A percentile compares a stretch with the other conserved stretches of the same genome.
These are phyloP conservation scores for Ptycholaimellus sp. DNA, from an alignment of 2,888 invertebrate genomes.

Conservation along the genomic window DNA sequence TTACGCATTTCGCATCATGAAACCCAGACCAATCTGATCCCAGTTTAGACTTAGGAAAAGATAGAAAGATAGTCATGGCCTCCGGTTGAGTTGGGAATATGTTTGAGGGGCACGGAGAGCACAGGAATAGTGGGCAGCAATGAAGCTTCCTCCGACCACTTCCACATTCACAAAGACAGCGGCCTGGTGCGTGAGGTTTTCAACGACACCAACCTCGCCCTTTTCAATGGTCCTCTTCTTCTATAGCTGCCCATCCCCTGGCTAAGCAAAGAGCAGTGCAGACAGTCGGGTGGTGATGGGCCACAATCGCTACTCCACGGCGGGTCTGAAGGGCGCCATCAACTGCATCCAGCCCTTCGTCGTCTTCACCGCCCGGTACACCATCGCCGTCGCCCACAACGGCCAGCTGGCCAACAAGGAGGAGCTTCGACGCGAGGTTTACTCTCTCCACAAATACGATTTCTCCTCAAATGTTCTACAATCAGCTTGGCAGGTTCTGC, in stretches of 20 bases:
- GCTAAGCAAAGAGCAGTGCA: too few relatives aligned
- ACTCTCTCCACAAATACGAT: conserved; percentile 29
- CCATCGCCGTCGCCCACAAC: conserved; percentile 76
- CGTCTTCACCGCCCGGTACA: conserved; percentile 78
- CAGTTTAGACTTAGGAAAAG: too few relatives aligned
- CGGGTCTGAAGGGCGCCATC: conserved; percentile 73
- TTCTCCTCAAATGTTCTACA: neutral
- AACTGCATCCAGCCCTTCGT: conserved; percentile 86
- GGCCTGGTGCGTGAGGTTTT: conserved; percentile 78
- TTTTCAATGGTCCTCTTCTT: conserved; percentile 4
- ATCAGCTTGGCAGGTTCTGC: conserved; percentile 44
- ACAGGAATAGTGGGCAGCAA: conserved; percentile 73
- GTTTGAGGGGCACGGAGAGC: conserved; percentile 72
- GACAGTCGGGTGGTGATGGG: conserved; percentile 60
- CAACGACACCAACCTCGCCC: conserved; percentile 30
- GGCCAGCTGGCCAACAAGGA: conserved; percentile 82
- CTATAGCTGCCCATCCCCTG: too few relatives aligned
- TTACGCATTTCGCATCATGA: too few relatives aligned
- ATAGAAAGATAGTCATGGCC: too few relatives aligned
- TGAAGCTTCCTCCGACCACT: conserved; percentile 10
- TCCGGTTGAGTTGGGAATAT: too few relatives aligned
- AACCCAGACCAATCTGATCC: too few relatives aligned
- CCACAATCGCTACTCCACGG: conserved; percentile 78
- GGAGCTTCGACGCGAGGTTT: conserved; percentile 62
- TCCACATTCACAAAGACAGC: conserved; percentile 44